phyloP scores from a whole-genome alignment of 2,888 invertebrate genomes.

The Biston betularia region DNA sequence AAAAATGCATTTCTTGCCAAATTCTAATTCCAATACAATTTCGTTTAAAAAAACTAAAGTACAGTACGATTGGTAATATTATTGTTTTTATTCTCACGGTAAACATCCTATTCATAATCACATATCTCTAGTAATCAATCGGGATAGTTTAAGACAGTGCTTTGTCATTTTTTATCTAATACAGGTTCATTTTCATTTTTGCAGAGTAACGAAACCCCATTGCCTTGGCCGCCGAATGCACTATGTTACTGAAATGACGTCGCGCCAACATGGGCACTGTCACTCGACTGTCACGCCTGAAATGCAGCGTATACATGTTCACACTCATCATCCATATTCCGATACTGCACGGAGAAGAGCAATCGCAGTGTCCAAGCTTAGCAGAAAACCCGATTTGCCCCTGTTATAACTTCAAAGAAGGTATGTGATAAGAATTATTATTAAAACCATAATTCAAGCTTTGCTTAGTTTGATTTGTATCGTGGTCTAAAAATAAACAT shows the following conservation, averaged over 20 bases:
- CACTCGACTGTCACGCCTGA: conserved; percentile 72
- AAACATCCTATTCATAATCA: no score
- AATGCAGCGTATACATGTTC: conserved; percentile 86
- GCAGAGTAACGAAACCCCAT: conserved; percentile 44
- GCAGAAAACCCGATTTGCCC: conserved; percentile 94
- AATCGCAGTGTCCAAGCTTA: conserved; percentile 89
- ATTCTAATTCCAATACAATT: no score
- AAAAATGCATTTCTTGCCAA: no score
- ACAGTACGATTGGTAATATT: no score
- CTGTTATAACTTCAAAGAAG: conserved; percentile 97
- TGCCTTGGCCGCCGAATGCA: conserved; percentile 64
- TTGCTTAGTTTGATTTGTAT: no score
- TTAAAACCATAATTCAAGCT: not conserved
- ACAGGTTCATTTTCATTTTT: conserved; percentile 43
- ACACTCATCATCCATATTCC: conserved; percentile 78
- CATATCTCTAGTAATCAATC: no score
- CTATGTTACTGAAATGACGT: conserved; percentile 83
- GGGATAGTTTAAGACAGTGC: no score
- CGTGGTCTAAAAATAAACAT: not conserved
- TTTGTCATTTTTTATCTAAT: no score
- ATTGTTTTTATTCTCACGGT: no score
- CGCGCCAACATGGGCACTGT: conserved; percentile 75
- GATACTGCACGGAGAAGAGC: conserved; percentile 85
- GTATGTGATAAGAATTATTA: conserved; percentile 62
- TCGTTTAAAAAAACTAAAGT: no score